Base-by-base conservation (phyloP, 2,888 invertebrate genomes). In the Amphimallon solstitiale region DNA sequence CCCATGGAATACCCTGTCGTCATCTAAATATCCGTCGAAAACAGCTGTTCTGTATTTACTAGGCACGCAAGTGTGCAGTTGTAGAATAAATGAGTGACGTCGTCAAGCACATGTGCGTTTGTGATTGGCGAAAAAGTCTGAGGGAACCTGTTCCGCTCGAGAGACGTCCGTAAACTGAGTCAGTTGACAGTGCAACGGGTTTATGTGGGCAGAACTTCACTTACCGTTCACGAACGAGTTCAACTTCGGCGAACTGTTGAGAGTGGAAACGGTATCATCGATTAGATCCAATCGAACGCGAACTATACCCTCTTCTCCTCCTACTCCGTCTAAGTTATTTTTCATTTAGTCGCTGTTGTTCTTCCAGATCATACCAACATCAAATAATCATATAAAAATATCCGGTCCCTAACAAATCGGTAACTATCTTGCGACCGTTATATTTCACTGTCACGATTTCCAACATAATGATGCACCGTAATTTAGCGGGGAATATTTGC, bases 131-230 rank as follows among this genome's bases (percentile, higher is more conserved):
- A 35, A 38, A 37, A 56, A 56, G 37, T 54, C 46, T 64, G 63
- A 63, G 35, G 45, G 43, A 69, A 70, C 68, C 70, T 68, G 68
- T 63, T 68, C 68, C 63, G 49, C 37, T 62, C 70, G 68, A 65
- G 35, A 63, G 61, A 49, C 65, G 65, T 66, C 21, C 63, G 66
- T 46, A 68, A 46, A 71, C 71, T 71, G 69, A 69, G 63, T 61
- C 61, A 65, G 66, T 65, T 63, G 67, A 66, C 66, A 66, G 65
- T 63, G 64, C 71, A 69, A 71, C 71, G 70, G 68, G 70, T 70
- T 70, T 70, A 70, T 69, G 70, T 70, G 70, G 70, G 70, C 63
- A 67, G 64, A 68, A 63, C 70, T 68, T 68, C 59, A 70, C 67
- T 70, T 54, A 67, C 66, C 67, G 67, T 65, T 65, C 68, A 67